Conservation (phyloP, 2,797 vertebrate species). For the Pristis pectinata region DNA sequence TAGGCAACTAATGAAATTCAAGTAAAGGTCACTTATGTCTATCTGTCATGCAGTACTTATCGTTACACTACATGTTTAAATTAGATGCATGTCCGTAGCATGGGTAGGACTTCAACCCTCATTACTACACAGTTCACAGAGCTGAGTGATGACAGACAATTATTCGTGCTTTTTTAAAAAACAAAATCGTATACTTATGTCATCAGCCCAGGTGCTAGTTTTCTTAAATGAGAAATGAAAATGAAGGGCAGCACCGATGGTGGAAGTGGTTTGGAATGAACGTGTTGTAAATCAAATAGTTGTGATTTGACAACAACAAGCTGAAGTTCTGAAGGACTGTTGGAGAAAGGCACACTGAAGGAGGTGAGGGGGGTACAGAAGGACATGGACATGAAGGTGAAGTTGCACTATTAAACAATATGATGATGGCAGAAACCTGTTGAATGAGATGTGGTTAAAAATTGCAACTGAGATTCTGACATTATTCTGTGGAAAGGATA, state of each 20-base stretch:
- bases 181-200: not conserved
- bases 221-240: not conserved
- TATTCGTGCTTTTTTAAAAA: not conserved
- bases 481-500: not conserved
- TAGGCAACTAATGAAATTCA: not conserved
- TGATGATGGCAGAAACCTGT: not conserved
- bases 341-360: not conserved
- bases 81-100: not conserved
- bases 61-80: constrained; percentile 19
- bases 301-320: not conserved
- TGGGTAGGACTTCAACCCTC: not conserved
- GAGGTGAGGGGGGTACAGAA: too few relatives aligned
- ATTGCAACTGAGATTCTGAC: not conserved
- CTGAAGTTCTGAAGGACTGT: not conserved
- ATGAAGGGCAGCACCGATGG: too few relatives aligned
- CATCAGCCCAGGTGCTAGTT: not conserved
- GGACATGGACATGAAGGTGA: not conserved
- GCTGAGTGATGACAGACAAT: not conserved
- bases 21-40: not conserved
- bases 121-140: not conserved
- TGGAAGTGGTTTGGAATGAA: not conserved
- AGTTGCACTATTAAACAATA: not conserved
- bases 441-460: not conserved
- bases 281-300: not conserved
- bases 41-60: not conserved